Evolutionary conservation across 1,140 invertebrate genomes (phyloP), one percentile per base, ranked within the genome.

Genomic region (Anoplophora glabripennis): DNA sequence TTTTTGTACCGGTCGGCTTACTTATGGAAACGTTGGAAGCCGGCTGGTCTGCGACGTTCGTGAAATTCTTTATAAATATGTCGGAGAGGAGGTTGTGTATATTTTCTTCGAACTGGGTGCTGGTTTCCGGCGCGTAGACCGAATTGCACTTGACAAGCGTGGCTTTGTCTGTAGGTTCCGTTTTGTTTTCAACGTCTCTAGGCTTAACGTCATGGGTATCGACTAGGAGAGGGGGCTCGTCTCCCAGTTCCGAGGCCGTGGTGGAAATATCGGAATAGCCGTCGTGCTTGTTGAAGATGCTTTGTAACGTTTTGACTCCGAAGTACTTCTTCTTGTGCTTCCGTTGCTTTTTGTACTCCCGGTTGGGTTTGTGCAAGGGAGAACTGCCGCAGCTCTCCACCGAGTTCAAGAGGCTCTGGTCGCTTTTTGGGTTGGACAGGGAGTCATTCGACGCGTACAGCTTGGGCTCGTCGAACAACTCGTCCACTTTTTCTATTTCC

Each of bases 301-400:
- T 76, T 53, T 77, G 76, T 15, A 77, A 58, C 1, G 76, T 77
- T 70, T 77, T 77, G 2, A 77, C 75, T 8, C 75, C 75, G 57
- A 76, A 73, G 53, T 75, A 72, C 53, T 74, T 76, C 46, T 76
- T 76, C 46, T 72, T 73, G 51, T 68, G 63, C 55, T 74, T 73
- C 42, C 69, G 70, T 36, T 72, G 63, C 58, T 74, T 74, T 47
- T 72, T 74, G 51, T 74, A 74, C 34, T 72, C 72, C 9, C 66
- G 51, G 37, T 65, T 66, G 1, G 40, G 14, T 57, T 73, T 72
- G 48, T 72, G 70, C 17, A 76, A 40, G 12, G 74, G 73, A 4
- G 74, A 76, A 46, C 72, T 72, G n/a, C 71, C 68, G 51, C 64
- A 71, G 47, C 68, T 71, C 5, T 73, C 71, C 1, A 59, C 72